These are phyloP conservation scores for Scaeva pyrastri DNA, from an alignment of 2,888 invertebrate genomes.

Conservation along the genomic window DNA sequence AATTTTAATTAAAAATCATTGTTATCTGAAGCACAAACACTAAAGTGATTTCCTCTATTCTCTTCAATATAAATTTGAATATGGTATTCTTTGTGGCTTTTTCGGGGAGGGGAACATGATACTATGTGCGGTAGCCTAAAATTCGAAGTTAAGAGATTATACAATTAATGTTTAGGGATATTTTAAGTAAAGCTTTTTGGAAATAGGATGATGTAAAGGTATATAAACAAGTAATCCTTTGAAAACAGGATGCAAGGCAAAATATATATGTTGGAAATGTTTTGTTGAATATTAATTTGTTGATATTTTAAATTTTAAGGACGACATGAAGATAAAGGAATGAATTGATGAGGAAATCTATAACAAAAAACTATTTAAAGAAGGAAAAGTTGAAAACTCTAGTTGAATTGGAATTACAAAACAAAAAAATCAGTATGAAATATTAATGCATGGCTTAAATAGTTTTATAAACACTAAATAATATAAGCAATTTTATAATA, in stretches of 20 bases:
- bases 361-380: no score
- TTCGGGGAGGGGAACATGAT: neutral
- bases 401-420: no score
- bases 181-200: neutral
- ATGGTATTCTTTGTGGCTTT: slow-evolving; percentile 35
- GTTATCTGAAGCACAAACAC: slow-evolving; percentile 21
- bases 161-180: neutral
- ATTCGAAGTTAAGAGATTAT: slow-evolving; percentile 25
- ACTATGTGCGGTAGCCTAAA: slow-evolving; percentile 2
- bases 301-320: no score
- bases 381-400: no score
- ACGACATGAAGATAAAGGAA: no score
- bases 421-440: no score
- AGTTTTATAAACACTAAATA: no score
- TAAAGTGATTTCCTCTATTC: slow-evolving; percentile 14
- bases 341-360: no score
- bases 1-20: slow-evolving; percentile 69
- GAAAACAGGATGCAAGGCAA: neutral
- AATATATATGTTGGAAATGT: no score
- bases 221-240: neutral
- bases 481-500: no score
- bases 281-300: no score
- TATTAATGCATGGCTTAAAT: no score
- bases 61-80: neutral
- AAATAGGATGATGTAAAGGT: neutral